A percentile compares a stretch with the other conserved stretches of the same genome.
Evolutionary conservation across 2,888 invertebrate species (phyloP).

Genomic region (Vanessa cardui): DNA sequence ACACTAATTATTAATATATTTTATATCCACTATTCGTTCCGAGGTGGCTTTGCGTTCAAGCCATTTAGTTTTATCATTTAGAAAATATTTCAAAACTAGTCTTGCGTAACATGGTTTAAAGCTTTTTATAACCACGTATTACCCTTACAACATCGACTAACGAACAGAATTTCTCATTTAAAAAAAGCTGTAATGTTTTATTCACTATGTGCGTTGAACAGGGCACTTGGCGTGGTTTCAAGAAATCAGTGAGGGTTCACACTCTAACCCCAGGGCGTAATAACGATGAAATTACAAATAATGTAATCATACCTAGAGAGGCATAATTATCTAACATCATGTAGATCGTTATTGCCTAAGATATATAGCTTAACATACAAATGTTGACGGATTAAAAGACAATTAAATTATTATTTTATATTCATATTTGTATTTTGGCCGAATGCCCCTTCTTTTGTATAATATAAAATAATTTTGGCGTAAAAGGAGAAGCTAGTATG

Average conservation of each 20-base stretch:
- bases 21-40: no score
- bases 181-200: conserved; percentile 47
- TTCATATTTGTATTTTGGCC: no score
- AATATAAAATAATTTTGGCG: no score
- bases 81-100: not conserved
- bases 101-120: not conserved
- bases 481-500: no score
- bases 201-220: conserved; percentile 58
- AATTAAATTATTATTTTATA: no score
- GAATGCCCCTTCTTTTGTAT: no score
- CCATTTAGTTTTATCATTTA: not conserved
- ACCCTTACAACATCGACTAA: conserved; percentile 18
- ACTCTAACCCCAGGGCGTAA: conserved; percentile 21
- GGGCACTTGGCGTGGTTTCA: conserved; percentile 65
- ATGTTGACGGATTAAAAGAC: no score
- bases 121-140: not conserved
- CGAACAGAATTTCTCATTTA: conserved; percentile 33
- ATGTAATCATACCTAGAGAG: not conserved
- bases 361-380: no score
- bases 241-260: conserved; percentile 58
- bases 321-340: not conserved
- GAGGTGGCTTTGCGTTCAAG: no score
- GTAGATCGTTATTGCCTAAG: no score
- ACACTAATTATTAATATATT: no score
- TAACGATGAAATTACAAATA: not conserved